Base-by-base conservation (phyloP, 1,140 invertebrate genomes). In the Ectropis grisescens region DNA sequence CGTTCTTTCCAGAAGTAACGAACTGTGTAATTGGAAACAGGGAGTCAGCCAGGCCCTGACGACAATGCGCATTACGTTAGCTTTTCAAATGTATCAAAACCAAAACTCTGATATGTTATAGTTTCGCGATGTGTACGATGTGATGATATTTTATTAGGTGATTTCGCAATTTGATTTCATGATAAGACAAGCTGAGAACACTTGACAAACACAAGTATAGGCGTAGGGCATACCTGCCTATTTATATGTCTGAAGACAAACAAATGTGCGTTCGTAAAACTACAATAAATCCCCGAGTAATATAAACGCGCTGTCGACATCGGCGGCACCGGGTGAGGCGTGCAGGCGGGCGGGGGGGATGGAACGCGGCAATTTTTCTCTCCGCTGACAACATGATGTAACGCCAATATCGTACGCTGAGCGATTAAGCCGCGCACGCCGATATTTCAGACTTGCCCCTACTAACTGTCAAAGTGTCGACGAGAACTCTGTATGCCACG, bases 371-470 rank as follows among this genome's bases (percentile, higher is more conserved):
- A 80, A 78, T 80, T 78, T 80, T 78, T 78, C 75, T 80, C 68
- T 67, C 62, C 61, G 70, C 70, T 81, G 75, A 81, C 75, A 80
- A 78, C 70, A 76, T 75, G 72, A 75, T 78, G 72, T 81, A 78
- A 78, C 69, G 70, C 65, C 72, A 81, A 81, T 81, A 81, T 78
- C 75, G 70, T 69, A 65, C 75, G 54, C 68, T 75, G 67, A 78
- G 64, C 72, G 75, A 80, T 80, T 78, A 80, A 78, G 70, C 72
- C 70, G 75, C 72, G 66, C 51, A 72, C 68, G 69, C 60, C 70
- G 70, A 75, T 74, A 80, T 72, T 75, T 78, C 70, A 78, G 68
- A 76, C 71, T 78, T 65, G 60, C 66, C 72, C 65, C 61, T 71
- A 72, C 71, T 71, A 76, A 76, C 70, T 80, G 71, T 76, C 75